Percentiles rank a stretch among this genome's conserved stretches.
These are phyloP conservation scores for Platynereis dumerilii DNA, from an alignment of 2,888 invertebrate species.

Conservation along the genomic window DNA sequence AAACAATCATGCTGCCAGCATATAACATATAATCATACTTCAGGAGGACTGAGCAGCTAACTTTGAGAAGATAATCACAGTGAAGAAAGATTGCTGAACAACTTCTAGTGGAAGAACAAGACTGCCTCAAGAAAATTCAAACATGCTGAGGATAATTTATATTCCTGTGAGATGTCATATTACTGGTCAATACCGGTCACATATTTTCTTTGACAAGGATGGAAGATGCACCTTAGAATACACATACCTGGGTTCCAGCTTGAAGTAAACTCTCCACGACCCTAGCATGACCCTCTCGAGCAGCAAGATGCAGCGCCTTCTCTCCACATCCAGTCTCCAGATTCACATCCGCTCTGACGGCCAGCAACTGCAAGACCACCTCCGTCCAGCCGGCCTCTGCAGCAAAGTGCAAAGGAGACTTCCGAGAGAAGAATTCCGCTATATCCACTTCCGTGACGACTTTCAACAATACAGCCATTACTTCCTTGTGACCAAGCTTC, in stretches of 20 bases:
- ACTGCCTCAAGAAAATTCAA: no score
- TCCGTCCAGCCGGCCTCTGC: constrained; percentile 88
- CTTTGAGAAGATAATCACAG: no score
- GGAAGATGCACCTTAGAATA: no score
- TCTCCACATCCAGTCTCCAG: constrained; percentile 17
- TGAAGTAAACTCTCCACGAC: constrained; percentile 24
- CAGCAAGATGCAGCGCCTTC: constrained; percentile 26
- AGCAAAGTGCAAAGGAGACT: constrained; percentile 93
- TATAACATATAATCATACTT: no score
- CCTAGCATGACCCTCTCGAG: constrained; percentile 8
- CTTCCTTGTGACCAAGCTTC: constrained; percentile 6
- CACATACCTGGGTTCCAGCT: constrained; percentile 22
- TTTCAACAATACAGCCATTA: constrained; percentile 13
- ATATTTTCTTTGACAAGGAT: no score
- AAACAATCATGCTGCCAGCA: no score
- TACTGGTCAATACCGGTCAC: no score
- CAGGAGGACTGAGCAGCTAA: no score
- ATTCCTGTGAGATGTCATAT: no score
- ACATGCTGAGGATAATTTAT: no score
- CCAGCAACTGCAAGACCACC: constrained; percentile 25
- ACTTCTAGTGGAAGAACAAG: no score
- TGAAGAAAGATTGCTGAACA: no score
- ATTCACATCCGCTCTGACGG: constrained; percentile 17
- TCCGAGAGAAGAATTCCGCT: constrained; percentile 81
- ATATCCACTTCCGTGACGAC: constrained; percentile 46